Evolutionary conservation across 2,113 vertebrate species (phyloP), one percentile per base, ranked within the genome.

Genomic region (Willisornis vidua): DNA sequence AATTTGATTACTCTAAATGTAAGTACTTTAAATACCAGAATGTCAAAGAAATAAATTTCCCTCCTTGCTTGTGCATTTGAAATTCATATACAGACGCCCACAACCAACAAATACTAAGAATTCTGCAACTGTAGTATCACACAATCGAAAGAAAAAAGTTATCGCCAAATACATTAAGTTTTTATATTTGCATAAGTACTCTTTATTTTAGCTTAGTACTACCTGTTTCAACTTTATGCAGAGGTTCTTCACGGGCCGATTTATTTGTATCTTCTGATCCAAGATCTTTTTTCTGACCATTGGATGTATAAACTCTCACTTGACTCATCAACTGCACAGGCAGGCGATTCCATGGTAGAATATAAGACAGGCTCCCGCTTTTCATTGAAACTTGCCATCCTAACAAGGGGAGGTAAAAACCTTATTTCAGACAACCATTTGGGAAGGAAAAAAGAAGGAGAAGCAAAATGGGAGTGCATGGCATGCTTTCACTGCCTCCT

Each of bases 221-320:
- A 98, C 98, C 98, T 96, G 94, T 72, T 95, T 95, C 96, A 93
- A 2, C 62, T 91, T 96, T 96, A 25, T 24, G 82, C 3, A 25
- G 49, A 8, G 41, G 49, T 54, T 92, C 93, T 90, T 95, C 96
- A 76, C 43, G 25, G 5, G 70, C 25, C 67, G 96, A 87, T 41
- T 72, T 31, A 89, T 90, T 97, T 73, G 12, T 58, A 46, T 79
- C 74, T 54, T 97, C 89, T 68, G 97, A 93, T 48, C 97, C 97
- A 67, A 92, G 97, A 89, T 80, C 97, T 90, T 97, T 97, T 87
- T 98, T 98, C 87, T 98, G 97, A 58, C 97, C 97, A 73, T 96
- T 95, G 46, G 99, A 98, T 46, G 98, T 99, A 93, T 98, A 99
- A 96, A 98, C 98, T 85, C 98, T 98, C 52, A 98, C 96, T 96